Conservation (phyloP, 2,797 vertebrate genomes). For the Chloroceryle amazona region DNA sequence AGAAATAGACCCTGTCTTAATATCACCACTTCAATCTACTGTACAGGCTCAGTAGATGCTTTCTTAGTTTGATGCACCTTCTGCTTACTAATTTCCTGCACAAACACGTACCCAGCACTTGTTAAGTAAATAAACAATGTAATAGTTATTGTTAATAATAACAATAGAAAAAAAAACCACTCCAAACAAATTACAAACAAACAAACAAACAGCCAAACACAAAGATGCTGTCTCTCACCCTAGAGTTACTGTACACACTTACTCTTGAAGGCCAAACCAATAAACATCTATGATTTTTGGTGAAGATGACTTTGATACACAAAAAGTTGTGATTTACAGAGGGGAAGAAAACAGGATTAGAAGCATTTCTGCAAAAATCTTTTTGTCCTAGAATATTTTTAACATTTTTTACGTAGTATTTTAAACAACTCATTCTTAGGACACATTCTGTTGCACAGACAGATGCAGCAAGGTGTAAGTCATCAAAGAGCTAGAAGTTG, state of each 20-base stretch:
- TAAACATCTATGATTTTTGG: background rate
- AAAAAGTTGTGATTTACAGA: background rate
- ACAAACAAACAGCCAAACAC: too few species aligned
- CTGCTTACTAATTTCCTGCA: background rate
- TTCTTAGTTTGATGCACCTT: background rate
- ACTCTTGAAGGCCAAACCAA: background rate
- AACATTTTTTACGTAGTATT: background rate
- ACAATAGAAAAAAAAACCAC: background rate
- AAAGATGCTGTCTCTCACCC: background rate
- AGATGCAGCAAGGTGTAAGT: background rate
- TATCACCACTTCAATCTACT: background rate
- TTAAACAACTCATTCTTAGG: background rate
- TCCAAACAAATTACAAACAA: too few species aligned
- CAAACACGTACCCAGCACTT: background rate
- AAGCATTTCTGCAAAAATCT: background rate
- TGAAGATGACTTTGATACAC: background rate
- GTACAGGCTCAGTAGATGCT: background rate
- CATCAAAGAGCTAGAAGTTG: background rate
- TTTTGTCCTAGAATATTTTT: background rate
- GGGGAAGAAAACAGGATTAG: rapidly evolving
- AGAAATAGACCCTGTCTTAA: background rate
- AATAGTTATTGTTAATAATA: background rate
- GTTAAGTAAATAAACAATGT: background rate
- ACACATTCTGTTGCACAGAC: background rate
- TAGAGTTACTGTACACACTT: background rate